Conservation (phyloP, 2,797 vertebrate genomes). For the Alauda arvensis region DNA sequence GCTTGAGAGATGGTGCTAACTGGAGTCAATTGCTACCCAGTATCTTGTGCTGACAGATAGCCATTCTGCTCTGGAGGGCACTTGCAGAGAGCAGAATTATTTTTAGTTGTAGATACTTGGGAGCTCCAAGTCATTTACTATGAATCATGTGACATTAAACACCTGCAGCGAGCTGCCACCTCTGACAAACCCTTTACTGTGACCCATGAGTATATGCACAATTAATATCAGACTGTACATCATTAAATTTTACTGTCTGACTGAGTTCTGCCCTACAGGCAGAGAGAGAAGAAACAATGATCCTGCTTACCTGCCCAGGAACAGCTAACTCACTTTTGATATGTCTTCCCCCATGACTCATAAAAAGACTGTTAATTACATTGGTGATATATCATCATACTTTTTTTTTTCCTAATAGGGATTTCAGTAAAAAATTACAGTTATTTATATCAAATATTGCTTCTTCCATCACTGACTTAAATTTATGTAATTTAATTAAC, state of each 20-base stretch:
- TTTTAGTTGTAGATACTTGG: constrained; percentile 50
- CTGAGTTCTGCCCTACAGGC: constrained; percentile 30
- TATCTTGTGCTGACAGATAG: constrained; percentile 8
- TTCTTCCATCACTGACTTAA: constrained; percentile 40
- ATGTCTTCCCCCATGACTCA: constrained; percentile 8
- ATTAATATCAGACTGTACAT: constrained; percentile 47
- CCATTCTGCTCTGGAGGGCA: not conserved
- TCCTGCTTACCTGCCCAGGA: not conserved
- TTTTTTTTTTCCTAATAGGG: not conserved
- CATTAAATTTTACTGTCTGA: constrained; percentile 34
- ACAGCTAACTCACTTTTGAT: constrained; percentile 40
- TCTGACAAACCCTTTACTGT: not conserved
- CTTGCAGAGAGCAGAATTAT: constrained; percentile 43
- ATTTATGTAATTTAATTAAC: constrained; percentile 68
- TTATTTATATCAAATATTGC: constrained; percentile 44
- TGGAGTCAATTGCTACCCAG: not conserved
- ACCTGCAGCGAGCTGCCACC: not conserved
- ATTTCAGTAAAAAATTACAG: constrained; percentile 44
- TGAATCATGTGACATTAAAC: constrained; percentile 46
- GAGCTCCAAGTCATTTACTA: constrained; percentile 29
- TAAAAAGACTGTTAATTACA: constrained; percentile 39
- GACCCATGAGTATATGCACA: constrained; percentile 12
- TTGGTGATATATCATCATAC: not conserved
- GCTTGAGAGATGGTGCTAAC: not conserved
- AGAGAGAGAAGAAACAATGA: constrained; percentile 37